These are phyloP conservation scores for Brevimyrus niger DNA, from an alignment of 2,113 vertebrate genomes.

Conservation along the genomic window DNA sequence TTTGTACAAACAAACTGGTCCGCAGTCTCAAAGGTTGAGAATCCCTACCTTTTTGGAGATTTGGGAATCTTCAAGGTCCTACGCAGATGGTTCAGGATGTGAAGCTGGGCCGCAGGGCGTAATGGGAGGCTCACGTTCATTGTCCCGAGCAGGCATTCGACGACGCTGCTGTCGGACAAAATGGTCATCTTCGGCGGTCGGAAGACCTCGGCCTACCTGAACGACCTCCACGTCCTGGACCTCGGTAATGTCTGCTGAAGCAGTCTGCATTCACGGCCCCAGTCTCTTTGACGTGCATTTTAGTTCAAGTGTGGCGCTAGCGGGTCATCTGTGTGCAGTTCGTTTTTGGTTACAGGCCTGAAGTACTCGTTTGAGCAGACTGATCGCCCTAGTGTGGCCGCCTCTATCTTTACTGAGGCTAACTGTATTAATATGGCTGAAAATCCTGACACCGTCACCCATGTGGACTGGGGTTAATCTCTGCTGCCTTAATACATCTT, in stretches of 20 bases:
- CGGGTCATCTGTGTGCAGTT: neutral
- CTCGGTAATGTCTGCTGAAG: conserved; percentile 57
- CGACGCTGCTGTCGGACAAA: conserved; percentile 69
- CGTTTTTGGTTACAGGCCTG: neutral
- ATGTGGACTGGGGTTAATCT: neutral
- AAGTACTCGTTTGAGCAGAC: neutral
- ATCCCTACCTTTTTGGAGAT: neutral
- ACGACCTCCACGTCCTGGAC: conserved; percentile 74
- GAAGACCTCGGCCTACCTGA: conserved; percentile 66
- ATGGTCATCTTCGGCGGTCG: conserved; percentile 76
- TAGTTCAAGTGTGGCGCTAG: neutral
- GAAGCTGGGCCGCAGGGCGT: neutral
- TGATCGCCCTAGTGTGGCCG: neutral
- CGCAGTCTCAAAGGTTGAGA: neutral
- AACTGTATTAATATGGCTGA: neutral
- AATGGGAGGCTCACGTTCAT: neutral
- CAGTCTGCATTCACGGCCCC: neutral
- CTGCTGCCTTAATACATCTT: neutral
- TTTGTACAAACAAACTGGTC: neutral
- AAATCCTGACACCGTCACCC: neutral
- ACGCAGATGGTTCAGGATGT: neutral
- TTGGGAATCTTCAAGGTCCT: neutral
- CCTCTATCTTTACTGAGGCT: neutral
- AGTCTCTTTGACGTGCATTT: neutral
- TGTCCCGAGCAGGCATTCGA: conserved; percentile 61